Evolutionary conservation across 1,140 invertebrate genomes (phyloP).

Genomic region (Vanessa atalanta): DNA sequence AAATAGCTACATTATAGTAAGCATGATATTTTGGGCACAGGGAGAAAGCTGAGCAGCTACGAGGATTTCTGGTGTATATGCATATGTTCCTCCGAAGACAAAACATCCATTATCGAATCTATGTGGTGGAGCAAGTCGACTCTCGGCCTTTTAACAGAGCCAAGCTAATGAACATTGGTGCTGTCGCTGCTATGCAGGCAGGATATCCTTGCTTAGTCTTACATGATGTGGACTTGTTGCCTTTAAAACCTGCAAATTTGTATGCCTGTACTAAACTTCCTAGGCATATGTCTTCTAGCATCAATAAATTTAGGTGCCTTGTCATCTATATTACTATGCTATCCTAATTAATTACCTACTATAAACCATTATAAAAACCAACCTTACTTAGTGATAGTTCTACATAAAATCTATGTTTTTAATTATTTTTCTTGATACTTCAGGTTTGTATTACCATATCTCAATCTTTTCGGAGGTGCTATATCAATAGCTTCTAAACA

Average conservation of each 20-base stretch:
- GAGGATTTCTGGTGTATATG: slow-evolving; percentile 75
- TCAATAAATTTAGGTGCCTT: slow-evolving; percentile 89
- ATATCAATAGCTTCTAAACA: slow-evolving; percentile 86
- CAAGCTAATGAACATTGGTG: slow-evolving; percentile 96
- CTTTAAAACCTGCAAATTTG: slow-evolving; percentile 92
- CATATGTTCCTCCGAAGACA: slow-evolving; percentile 73
- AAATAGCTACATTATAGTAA: slow-evolving; percentile 9
- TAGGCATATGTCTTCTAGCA: slow-evolving; percentile 94
- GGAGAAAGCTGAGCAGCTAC: slow-evolving; percentile 70
- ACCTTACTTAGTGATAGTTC: no score
- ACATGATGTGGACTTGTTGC: slow-evolving; percentile 97
- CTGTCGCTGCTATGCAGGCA: slow-evolving; percentile 86
- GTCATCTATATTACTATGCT: neutral
- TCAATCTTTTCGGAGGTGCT: slow-evolving; percentile 88
- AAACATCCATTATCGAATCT: slow-evolving; percentile 86
- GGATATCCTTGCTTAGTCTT: slow-evolving; percentile 95
- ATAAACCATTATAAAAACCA: neutral
- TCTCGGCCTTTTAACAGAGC: slow-evolving; percentile 93
- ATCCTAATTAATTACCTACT: no score
- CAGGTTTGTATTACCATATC: slow-evolving; percentile 89
- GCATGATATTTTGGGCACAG: slow-evolving; percentile 48
- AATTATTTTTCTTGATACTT: slow-evolving; percentile 26
- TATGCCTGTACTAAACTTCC: slow-evolving; percentile 94
- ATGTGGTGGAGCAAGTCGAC: slow-evolving; percentile 93
- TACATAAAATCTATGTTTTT: neutral